phyloP scores from a whole-genome alignment of 2,113 vertebrate genomes.

The Cephalopholis sonnerati region DNA sequence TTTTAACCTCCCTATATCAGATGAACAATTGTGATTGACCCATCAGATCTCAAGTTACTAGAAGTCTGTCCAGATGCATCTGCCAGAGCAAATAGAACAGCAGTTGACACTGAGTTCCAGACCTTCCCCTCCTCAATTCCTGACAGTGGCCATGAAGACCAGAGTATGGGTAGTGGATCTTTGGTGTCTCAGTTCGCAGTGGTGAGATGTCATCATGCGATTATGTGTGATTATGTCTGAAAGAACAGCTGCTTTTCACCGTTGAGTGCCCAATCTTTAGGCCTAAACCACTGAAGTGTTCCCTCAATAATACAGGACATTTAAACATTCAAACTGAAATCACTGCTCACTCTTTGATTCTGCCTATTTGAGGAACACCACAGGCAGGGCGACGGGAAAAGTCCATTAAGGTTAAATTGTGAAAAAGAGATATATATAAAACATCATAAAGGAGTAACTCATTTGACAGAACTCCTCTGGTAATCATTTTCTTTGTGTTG shows the following conservation, averaged over 20 bases:
- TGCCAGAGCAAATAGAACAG: too few species aligned
- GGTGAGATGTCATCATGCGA: not conserved
- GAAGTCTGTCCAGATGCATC: too few species aligned
- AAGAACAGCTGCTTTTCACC: not conserved
- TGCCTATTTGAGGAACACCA: not conserved
- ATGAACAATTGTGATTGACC: too few species aligned
- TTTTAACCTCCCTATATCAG: too few species aligned
- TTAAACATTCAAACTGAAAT: not conserved
- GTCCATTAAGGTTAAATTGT: not conserved
- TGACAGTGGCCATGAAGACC: not conserved
- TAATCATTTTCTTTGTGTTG: conserved; percentile 68
- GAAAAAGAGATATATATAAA: not conserved
- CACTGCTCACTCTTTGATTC: not conserved
- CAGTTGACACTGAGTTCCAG: not conserved
- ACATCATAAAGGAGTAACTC: conserved; percentile 29
- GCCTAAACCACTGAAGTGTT: not conserved
- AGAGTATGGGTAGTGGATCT: not conserved
- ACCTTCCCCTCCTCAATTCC: not conserved
- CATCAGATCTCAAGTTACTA: too few species aligned
- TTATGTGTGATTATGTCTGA: not conserved
- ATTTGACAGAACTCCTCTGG: conserved; percentile 45
- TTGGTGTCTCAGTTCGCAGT: not conserved
- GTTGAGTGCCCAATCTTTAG: not conserved
- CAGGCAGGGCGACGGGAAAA: not conserved
- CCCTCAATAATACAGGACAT: not conserved